Base-by-base conservation (phyloP, 2,888 invertebrate species). In the Hetaerina titia region DNA sequence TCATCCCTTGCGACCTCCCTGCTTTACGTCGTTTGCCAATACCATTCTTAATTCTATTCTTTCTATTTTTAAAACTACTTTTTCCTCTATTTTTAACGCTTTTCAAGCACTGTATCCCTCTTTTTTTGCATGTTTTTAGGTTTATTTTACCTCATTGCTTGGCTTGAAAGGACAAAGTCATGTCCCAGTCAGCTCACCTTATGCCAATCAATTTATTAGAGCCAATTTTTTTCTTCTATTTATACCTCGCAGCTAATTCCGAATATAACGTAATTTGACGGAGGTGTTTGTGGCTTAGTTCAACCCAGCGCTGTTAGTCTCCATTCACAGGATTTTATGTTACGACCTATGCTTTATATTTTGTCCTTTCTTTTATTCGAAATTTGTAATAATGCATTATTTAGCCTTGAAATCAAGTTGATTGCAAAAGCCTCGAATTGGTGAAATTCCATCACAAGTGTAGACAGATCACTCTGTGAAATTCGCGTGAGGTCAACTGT, bases 41-140 rank as follows among this genome's bases (percentile, higher is more conserved):
- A 31, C 31, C 81, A 25, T 31, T 81, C 11, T 81, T 81, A 81
- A 81, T 81, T 81, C 81, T 81, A 31, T 81, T 81, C 15, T 74
- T 19, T 81, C 25, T 81, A 81, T 81, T 81, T 81, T 81, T 31
- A 13, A 31, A 31, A 13, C 31, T 31, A 31, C 31, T 81, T 81
- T 81, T 81, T 31, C 15, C 31, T 31, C 81, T 81, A 81, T 81
- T 81, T 81, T 81, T 81, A 81, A 81, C 31, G 31, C 81, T 81
- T 81, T 81, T 81, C 81, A 31, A 31, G 25, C 25, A 81, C 81
- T 13, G 81, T 31, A 31, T 25, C 81, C 25, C 45, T 2, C 45
- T 45, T 45, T 81, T 81, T 81, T 81, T 9, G 69, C 31, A 13
- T 31, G 81, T 81, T 81, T 31, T n/a, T 31, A 11, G n/a, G 69